These are phyloP conservation scores for Drosophila subpulchrella DNA, from an alignment of 1,140 invertebrate genomes.

Conservation along the genomic window DNA sequence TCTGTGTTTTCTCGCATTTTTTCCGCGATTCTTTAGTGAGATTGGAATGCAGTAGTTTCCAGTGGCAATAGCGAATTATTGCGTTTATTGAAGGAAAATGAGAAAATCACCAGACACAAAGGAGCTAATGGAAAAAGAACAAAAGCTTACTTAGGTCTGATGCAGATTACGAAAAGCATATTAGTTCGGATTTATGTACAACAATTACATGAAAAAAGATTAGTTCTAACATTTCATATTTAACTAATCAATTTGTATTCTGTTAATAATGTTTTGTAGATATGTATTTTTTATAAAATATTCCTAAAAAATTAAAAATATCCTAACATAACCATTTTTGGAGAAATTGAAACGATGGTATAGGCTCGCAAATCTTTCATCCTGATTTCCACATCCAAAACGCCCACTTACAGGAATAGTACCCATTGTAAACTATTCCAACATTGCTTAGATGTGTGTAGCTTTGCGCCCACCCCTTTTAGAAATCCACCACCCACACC, in stretches of 20 bases:
- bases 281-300: too few relatives aligned
- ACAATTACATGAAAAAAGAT: neutral
- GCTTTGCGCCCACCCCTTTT: conserved; percentile 2
- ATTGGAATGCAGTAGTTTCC: conserved; percentile 43
- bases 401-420: conserved; percentile 6
- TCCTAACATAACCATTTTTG: neutral
- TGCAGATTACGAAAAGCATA: neutral
- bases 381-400: neutral
- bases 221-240: too few relatives aligned
- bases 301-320: too few relatives aligned
- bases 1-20: conserved; percentile 16
- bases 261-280: too few relatives aligned
- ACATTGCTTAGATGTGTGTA: conserved; percentile 10
- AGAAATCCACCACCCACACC: conserved; percentile 1
- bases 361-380: neutral
- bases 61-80: conserved; percentile 33
- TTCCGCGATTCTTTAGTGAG: neutral
- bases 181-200: neutral
- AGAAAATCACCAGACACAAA: conserved; percentile 15
- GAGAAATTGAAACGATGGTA: neutral
- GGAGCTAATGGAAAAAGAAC: conserved; percentile 5
- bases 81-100: conserved; percentile 7
- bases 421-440: conserved; percentile 25
- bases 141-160: neutral
- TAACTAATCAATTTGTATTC: too few relatives aligned